Percentiles rank a stretch among this genome's conserved stretches.
phyloP scores from a whole-genome alignment of 2,888 invertebrate species.

The Ophraella communa region DNA sequence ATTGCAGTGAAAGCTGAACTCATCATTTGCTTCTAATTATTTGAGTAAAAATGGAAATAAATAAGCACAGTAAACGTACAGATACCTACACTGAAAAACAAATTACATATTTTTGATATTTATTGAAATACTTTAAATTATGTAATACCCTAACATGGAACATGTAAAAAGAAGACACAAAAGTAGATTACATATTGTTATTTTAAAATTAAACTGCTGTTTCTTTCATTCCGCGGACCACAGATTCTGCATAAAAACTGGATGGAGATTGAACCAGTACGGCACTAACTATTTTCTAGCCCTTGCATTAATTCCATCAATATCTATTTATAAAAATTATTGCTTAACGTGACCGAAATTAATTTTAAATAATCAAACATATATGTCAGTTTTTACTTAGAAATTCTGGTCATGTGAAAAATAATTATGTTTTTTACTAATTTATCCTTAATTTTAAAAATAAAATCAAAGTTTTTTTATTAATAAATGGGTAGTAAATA shows the following conservation, averaged over 20 bases:
- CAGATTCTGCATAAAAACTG: constrained; percentile 28
- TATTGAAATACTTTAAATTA: background rate
- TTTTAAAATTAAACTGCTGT: constrained; percentile 27
- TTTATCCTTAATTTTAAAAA: too few relatives aligned
- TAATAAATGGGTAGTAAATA: too few relatives aligned
- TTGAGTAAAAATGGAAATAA: constrained; percentile 5
- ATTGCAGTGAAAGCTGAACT: constrained; percentile 19
- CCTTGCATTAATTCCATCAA: background rate
- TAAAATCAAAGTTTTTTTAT: too few relatives aligned
- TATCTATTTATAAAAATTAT: too few relatives aligned
- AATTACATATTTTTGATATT: background rate
- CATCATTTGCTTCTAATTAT: constrained; percentile 14
- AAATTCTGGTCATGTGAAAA: too few relatives aligned
- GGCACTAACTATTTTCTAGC: background rate
- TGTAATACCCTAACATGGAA: constrained; percentile 2
- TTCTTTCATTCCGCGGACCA: constrained; percentile 29
- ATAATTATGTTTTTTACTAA: too few relatives aligned
- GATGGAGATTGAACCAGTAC: constrained; percentile 16
- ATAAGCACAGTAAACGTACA: background rate
- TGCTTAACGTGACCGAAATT: too few relatives aligned
- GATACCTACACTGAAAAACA: background rate
- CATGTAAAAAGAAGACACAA: constrained; percentile 25
- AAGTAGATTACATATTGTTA: constrained; percentile 23
- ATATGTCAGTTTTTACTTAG: too few relatives aligned
- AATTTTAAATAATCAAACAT: too few relatives aligned